Conservation (phyloP, 2,888 invertebrate species). For the Pachymerium ferrugineum region DNA sequence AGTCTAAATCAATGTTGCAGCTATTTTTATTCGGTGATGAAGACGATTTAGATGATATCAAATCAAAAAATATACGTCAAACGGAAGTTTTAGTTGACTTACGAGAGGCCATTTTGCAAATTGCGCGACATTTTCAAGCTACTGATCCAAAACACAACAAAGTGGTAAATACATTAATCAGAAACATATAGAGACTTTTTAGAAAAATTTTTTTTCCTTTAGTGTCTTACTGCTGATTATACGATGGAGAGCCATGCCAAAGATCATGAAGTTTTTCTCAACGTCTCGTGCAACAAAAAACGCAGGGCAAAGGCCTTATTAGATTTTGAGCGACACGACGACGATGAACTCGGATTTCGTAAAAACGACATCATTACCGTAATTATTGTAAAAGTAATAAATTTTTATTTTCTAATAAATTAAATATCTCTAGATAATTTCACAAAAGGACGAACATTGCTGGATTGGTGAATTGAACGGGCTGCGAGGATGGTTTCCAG, state of each 20-base stretch:
- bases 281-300: conserved; percentile 78
- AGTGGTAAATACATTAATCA: conserved; percentile 32
- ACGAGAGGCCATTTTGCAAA: conserved; percentile 88
- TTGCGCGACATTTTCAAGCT: conserved; percentile 89
- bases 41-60: conserved; percentile 69
- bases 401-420: not conserved
- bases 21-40: conserved; percentile 78
- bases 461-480: conserved; percentile 98
- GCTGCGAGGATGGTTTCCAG: conserved; percentile 87
- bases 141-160: conserved; percentile 64
- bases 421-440: conserved; percentile 55
- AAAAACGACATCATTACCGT: conserved; percentile 98
- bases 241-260: conserved; percentile 89
- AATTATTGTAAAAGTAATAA: conserved; percentile 35
- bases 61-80: conserved; percentile 94
- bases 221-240: conserved; percentile 78
- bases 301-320: conserved; percentile 90
- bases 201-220: conserved; percentile 30
- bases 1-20: conserved; percentile 84
- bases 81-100: conserved; percentile 98
- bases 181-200: not conserved
- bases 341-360: conserved; percentile 95
- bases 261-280: conserved; percentile 92
- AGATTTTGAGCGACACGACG: conserved; percentile 96
- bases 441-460: conserved; percentile 96